Evolutionary conservation across 2,113 vertebrate species (phyloP), one percentile per base, ranked within the genome.

Genomic region (Equus przewalskii): DNA sequence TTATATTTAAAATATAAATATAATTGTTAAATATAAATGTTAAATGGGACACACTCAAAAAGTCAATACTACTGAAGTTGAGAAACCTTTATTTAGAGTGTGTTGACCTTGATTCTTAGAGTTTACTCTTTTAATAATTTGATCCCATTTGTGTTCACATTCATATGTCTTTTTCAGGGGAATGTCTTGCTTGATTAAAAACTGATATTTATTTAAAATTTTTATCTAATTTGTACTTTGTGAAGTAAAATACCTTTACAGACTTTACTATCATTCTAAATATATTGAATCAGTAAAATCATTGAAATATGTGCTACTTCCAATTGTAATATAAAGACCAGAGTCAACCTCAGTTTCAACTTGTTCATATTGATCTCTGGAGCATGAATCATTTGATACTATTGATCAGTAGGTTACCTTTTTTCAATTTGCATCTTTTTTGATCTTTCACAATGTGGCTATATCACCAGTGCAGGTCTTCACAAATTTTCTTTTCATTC

Each of bases 161-260:
- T 9, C 13, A 28, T 76, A 36, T 58, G 3, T 75, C 69, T 51
- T 21, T 14, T 30, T 12, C 65, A 76, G 18, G 69, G n/a, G 3
- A 72, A 81, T 94, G 28, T 73, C 78, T 89, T 89, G n/a, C 44
- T 89, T 76, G 44, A 89, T 82, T 41, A 58, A 84, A 90, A 90
- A 90, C 22, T 36, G 8, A 30, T 30, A 69, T n/a, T 60, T 88
- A 13, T 75, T 75, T 75, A 73, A 75, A 65, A 49, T 56, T 65
- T 82, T 72, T 82, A 44, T 70, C 26, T 81, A 56, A 64, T 81
- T 54, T 94, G 78, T 94, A 56, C 46, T 89, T 89, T 56, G 15
- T 16, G 36, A 65, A 56, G 24, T 89, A 89, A 56, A 89, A 46
- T 72, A 56, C 60, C 36, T 91, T 95, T 78, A 19, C 1, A 90